Percentiles rank a stretch among this genome's conserved stretches.
Conservation (phyloP, 2,888 invertebrate genomes). For the Nezara viridula region DNA sequence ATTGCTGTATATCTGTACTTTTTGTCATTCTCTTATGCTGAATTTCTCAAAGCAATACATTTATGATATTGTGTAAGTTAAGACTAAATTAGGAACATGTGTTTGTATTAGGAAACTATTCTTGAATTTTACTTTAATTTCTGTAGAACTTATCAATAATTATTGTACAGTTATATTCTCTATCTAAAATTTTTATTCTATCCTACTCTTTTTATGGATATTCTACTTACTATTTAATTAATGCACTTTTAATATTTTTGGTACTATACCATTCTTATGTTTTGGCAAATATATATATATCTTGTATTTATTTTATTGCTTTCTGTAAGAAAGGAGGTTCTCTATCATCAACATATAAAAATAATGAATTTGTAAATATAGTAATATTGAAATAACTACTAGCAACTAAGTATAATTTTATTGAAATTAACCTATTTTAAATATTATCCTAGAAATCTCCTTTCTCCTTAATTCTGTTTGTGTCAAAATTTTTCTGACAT, state of each 20-base stretch:
- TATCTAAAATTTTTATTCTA: neutral
- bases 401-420: neutral
- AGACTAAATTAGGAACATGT: slow-evolving; percentile 10
- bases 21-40: slow-evolving; percentile 50
- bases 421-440: neutral
- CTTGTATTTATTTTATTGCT: neutral
- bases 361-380: neutral
- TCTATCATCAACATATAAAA: neutral
- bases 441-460: neutral
- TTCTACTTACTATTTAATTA: neutral
- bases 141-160: neutral
- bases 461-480: neutral
- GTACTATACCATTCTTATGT: neutral
- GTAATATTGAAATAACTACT: neutral
- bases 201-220: neutral
- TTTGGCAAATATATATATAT: neutral
- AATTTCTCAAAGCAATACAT: slow-evolving; percentile 56
- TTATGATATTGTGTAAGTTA: slow-evolving; percentile 1
- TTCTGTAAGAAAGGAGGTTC: neutral
- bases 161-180: slow-evolving; percentile 19
- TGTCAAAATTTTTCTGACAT: neutral
- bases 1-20: slow-evolving; percentile 53
- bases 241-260: slow-evolving; percentile 35
- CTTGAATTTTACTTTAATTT: slow-evolving; percentile 12
- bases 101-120: slow-evolving; percentile 39